Percentiles rank a stretch among this genome's conserved stretches.
Evolutionary conservation across 2,113 vertebrate genomes (phyloP).

Genomic region (Epinephelus lanceolatus): DNA sequence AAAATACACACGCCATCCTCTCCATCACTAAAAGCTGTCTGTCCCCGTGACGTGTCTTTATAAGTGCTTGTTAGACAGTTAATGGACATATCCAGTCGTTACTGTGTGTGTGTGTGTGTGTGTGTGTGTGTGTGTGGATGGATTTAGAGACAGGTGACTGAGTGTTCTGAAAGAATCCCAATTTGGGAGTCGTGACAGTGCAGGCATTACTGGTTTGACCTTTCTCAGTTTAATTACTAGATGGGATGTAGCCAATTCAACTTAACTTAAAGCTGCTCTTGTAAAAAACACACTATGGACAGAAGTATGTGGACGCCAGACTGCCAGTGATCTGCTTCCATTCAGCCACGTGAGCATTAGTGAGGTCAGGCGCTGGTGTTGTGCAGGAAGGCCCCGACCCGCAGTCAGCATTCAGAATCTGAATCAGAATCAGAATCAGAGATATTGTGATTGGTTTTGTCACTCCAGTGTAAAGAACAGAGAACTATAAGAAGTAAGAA

Average conservation of each 20-base stretch:
- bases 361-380: too few relatives aligned
- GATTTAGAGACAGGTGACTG: conserved; percentile 39
- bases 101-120: neutral
- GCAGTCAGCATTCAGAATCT: too few relatives aligned
- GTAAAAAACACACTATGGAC: neutral
- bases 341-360: neutral
- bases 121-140: neutral
- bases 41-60: conserved; percentile 1
- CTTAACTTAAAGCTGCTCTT: neutral
- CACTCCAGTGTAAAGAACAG: too few relatives aligned
- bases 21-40: conserved; percentile 17
- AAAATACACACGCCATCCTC: neutral
- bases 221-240: neutral
- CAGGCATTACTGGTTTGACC: neutral
- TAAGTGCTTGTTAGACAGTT: conserved; percentile 30
- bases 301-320: neutral
- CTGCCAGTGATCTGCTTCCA: neutral
- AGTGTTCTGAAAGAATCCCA: conserved; percentile 25
- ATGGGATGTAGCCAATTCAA: neutral
- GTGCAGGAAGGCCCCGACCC: too few relatives aligned
- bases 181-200: conserved; percentile 28
- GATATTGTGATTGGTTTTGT: too few relatives aligned
- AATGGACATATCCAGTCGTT: conserved; percentile 25
- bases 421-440: too few relatives aligned
- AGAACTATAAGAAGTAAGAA: too few relatives aligned